Percentiles rank a stretch among this genome's conserved stretches.
Conservation (phyloP, 2,797 vertebrate species). For the Hapalemur alaotrensis region DNA sequence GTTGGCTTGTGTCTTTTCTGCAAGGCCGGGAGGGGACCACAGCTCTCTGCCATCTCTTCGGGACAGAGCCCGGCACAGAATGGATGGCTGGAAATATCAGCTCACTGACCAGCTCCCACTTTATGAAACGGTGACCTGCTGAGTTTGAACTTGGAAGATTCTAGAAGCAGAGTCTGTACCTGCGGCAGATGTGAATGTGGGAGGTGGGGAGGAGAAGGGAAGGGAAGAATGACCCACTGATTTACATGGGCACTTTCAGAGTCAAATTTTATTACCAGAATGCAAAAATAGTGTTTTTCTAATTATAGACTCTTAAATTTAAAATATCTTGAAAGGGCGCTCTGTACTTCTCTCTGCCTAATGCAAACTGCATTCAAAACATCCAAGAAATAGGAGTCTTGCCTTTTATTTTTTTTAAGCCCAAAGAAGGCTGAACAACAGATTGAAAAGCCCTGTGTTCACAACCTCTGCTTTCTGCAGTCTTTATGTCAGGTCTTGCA, state of each 20-base stretch:
- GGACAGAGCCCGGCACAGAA: background rate
- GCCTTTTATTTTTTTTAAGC: background rate
- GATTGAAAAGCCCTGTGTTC: background rate
- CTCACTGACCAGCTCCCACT: background rate
- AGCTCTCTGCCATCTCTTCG: background rate
- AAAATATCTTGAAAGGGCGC: conserved; percentile 59
- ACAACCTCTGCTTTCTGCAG: background rate
- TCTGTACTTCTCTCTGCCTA: background rate
- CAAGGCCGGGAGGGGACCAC: background rate
- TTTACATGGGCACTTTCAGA: background rate
- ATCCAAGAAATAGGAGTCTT: background rate
- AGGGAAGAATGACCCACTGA: background rate
- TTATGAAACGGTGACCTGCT: background rate
- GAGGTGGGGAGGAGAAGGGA: background rate
- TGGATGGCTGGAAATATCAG: background rate
- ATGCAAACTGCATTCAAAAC: background rate
- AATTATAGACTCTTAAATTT: conserved; percentile 61
- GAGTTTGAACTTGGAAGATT: background rate
- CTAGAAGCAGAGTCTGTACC: background rate
- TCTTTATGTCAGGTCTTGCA: background rate
- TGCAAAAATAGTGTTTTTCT: conserved; percentile 40
- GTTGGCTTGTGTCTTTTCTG: background rate
- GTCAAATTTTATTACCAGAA: background rate
- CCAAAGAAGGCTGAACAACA: background rate
- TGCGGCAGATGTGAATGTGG: background rate